Conservation (phyloP, 2,888 invertebrate genomes). For the Leptodirus hochenwartii region DNA sequence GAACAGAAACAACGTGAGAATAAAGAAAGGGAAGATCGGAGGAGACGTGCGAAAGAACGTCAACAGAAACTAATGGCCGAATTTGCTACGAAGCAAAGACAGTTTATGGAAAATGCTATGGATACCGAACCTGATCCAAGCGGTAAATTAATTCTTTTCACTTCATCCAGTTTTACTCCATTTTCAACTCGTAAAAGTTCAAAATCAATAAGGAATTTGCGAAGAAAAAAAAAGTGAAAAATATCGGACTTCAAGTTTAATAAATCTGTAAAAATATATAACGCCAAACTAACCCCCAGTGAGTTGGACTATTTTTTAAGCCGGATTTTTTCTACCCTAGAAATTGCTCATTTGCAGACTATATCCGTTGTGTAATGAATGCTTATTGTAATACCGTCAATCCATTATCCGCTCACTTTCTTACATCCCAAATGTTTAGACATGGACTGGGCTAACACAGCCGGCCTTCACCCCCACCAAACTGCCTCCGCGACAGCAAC, state of each 20-base stretch:
- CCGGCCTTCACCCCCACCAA: no score
- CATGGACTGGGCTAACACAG: constrained; percentile 48
- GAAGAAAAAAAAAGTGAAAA: no score
- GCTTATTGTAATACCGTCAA: constrained; percentile 2
- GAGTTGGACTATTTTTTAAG: no score
- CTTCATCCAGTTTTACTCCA: not conserved
- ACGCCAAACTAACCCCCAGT: no score
- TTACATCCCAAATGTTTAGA: constrained; percentile 18
- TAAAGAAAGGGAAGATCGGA: constrained; percentile 66
- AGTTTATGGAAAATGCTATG: constrained; percentile 71
- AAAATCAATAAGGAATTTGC: no score
- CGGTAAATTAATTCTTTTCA: constrained; percentile 12
- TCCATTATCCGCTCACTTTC: not conserved
- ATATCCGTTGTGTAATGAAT: not conserved
- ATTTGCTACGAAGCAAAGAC: constrained; percentile 77
- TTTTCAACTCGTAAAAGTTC: no score
- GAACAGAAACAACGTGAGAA: constrained; percentile 49
- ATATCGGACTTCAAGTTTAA: no score
- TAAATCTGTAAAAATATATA: no score
- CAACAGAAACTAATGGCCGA: constrained; percentile 87
- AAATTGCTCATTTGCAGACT: no score
- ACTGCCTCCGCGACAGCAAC: constrained; percentile 6
- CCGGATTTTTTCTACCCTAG: no score
- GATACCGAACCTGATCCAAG: constrained; percentile 32
- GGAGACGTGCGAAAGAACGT: constrained; percentile 68